Conservation (phyloP, 1,140 invertebrate species). For the Drosophila kurseongensis region DNA sequence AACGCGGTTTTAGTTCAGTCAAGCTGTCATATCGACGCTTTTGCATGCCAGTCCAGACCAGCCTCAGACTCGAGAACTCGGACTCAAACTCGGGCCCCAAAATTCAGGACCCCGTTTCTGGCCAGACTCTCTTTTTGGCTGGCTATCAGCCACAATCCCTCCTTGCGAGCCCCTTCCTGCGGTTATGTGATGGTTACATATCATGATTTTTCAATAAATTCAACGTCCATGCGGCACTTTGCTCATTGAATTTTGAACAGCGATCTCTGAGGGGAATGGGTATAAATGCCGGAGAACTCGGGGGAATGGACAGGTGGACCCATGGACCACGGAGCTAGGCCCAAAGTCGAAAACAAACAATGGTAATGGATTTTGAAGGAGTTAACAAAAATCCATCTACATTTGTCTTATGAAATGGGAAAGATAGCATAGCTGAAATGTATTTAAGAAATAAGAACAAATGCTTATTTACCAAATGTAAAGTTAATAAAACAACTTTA, state of each 20-base stretch:
- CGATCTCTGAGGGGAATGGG: slow-evolving; percentile 5
- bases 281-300: not conserved
- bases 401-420: not conserved
- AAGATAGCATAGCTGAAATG: not conserved
- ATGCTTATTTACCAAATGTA: too few relatives aligned
- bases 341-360: slow-evolving; percentile 42
- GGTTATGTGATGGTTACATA: slow-evolving; percentile 67
- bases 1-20: slow-evolving; percentile 79
- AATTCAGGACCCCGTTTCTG: slow-evolving; percentile 13
- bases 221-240: slow-evolving; percentile 71
- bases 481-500: too few relatives aligned
- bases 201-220: slow-evolving; percentile 84
- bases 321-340: not conserved
- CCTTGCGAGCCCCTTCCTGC: slow-evolving; percentile 10
- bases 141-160: slow-evolving; percentile 21
- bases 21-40: slow-evolving; percentile 82
- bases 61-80: slow-evolving; percentile 1
- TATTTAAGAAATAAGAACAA: too few relatives aligned
- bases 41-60: slow-evolving; percentile 65
- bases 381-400: not conserved
- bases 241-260: slow-evolving; percentile 80
- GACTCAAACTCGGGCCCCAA: slow-evolving; percentile 5
- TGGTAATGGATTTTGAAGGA: slow-evolving; percentile 42
- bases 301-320: not conserved
- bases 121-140: not conserved